Evolutionary conservation across 1,140 invertebrate species (phyloP), one percentile per base, ranked within the genome.

Genomic region (Drosophila persimilis): DNA sequence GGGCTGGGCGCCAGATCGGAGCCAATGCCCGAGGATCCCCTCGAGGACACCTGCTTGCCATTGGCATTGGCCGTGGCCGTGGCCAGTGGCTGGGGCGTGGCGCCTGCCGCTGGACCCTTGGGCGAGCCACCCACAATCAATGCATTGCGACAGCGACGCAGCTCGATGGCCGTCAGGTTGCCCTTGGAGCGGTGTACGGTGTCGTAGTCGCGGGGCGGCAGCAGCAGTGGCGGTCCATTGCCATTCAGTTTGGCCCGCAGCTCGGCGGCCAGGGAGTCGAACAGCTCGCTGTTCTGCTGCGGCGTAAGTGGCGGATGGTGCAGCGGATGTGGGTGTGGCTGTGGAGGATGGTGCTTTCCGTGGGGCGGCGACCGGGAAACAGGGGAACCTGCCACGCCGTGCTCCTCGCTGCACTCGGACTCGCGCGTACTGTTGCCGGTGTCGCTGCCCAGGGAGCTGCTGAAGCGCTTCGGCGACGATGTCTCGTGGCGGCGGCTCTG

Each of bases 151-250:
- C 93, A 96, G 51, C 96, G 92, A 13, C 96, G 90, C 15, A 95
- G 92, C 81, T 97, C 96, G 54, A 97, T 96, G 41, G 95, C 95
- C 29, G 94, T 94, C n/a, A 97, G 91, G 88, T 97, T 97, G 1
- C 97, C 97, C 60, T 96, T 96, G 62, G 95, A 95, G 57, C 97
- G 92, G 79, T 97, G 96, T 6, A 96, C 95, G 1, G 96, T 97
- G 89, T 99, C 98, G 92, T 99, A 99, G 91, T 99, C 98, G 45
- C 97, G 94, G 0, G 98, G 97, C 1, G 98, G 98, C 53, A 98
- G 90, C 31, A 99, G 93, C 44, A 99, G 94, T 1, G 97, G 97
- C 0, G 95, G 95, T 22, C 95, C 94, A 66, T 94, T 94, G 3
- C 94, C 94, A 78, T 93, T 88, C 72, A 99, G 92, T 91, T 98